These are phyloP conservation scores for Dallia pectoralis DNA, from an alignment of 2,797 vertebrate genomes.

Conservation along the genomic window DNA sequence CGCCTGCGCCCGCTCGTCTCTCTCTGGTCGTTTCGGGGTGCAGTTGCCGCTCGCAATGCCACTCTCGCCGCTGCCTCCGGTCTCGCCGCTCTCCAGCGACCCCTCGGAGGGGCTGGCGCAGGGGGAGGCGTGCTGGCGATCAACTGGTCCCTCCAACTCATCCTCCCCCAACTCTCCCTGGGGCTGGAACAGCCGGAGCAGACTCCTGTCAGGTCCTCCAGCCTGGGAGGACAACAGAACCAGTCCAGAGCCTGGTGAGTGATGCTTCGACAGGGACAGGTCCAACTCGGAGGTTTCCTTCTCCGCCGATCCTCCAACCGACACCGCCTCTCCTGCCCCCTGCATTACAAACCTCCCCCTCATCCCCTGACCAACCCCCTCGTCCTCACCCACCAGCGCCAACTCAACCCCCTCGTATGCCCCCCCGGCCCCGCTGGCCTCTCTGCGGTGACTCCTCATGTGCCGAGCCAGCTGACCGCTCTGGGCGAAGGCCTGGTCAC, in stretches of 20 bases:
- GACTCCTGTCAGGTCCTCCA: conserved; percentile 50
- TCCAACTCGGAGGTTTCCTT: conserved; percentile 54
- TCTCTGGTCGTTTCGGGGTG: conserved; percentile 74
- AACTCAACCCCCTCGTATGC: conserved; percentile 48
- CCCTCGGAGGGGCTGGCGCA: conserved; percentile 79
- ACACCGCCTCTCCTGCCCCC: conserved; percentile 43
- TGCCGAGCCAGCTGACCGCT: conserved; percentile 78
- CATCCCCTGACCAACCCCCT: conserved; percentile 52
- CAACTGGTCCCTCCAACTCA: conserved; percentile 65
- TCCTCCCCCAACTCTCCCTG: conserved; percentile 56
- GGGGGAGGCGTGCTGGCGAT: conserved; percentile 71
- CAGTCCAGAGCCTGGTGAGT: conserved; percentile 57
- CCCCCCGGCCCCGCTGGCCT: conserved; percentile 33
- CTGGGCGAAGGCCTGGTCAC: conserved; percentile 73
- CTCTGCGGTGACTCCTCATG: conserved; percentile 72
- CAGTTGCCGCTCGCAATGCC: conserved; percentile 83
- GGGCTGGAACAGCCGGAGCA: conserved; percentile 66
- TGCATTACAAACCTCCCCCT: conserved; percentile 59
- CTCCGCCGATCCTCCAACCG: conserved; percentile 12
- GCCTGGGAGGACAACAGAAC: conserved; percentile 64
- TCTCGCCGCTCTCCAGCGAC: conserved; percentile 79
- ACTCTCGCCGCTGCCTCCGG: conserved; percentile 78
- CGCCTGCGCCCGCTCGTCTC: conserved; percentile 50
- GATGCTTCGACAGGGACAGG: conserved; percentile 58
- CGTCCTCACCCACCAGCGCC: conserved; percentile 16